phyloP scores from a whole-genome alignment of 2,113 vertebrate species.

The Coptodon rendalli region DNA sequence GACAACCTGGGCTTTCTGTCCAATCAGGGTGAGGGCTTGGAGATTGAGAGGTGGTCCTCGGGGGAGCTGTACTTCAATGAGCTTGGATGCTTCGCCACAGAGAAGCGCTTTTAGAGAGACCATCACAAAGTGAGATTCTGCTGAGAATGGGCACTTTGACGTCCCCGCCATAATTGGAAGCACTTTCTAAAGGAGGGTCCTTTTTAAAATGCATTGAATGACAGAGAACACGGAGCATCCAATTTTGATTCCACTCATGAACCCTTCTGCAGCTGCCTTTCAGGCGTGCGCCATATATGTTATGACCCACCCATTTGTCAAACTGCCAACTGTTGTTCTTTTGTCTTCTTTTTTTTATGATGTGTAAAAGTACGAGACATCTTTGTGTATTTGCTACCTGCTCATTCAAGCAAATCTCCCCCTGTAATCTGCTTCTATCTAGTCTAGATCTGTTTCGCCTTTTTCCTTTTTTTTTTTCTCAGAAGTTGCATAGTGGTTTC shows the following conservation, averaged over 20 bases:
- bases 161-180: conserved; percentile 65
- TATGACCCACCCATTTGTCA: conserved; percentile 60
- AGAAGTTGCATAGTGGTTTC: conserved; percentile 71
- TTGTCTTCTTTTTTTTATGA: conserved; percentile 35
- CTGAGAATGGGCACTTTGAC: conserved; percentile 66
- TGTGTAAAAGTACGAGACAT: conserved; percentile 43
- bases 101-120: conserved; percentile 53
- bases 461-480: background rate
- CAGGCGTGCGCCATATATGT: conserved; percentile 51
- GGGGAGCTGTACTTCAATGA: conserved; percentile 61
- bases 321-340: conserved; percentile 61
- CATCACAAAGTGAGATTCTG: conserved; percentile 62
- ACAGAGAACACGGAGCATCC: conserved; percentile 51
- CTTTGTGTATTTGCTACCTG: conserved; percentile 49
- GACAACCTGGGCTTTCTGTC: conserved; percentile 61
- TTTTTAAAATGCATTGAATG: conserved; percentile 67
- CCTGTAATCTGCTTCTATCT: conserved; percentile 60
- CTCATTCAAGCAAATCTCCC: conserved; percentile 52
- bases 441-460: conserved; percentile 33
- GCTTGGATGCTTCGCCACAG: conserved; percentile 52
- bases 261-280: conserved; percentile 53
- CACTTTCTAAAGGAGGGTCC: conserved; percentile 61
- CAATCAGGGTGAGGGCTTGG: conserved; percentile 48
- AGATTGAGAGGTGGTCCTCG: conserved; percentile 71
- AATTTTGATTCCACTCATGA: conserved; percentile 64